Percentiles rank a stretch among this genome's conserved stretches.
These are phyloP conservation scores for Todus mexicanus DNA, from an alignment of 2,797 vertebrate species.

Conservation along the genomic window DNA sequence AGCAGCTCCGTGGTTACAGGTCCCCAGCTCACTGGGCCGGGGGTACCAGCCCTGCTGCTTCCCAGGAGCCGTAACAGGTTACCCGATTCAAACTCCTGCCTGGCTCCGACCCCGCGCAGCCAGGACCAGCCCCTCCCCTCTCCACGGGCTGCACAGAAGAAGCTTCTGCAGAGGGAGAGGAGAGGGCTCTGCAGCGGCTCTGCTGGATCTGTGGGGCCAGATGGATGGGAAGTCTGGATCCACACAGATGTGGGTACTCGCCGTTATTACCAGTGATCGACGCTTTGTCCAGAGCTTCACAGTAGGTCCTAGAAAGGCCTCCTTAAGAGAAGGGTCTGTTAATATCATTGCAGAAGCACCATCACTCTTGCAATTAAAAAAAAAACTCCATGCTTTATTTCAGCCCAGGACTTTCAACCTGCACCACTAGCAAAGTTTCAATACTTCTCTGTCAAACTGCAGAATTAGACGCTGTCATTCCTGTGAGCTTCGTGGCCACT, in stretches of 20 bases:
- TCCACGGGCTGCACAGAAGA: neutral
- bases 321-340: neutral
- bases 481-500: neutral
- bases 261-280: neutral
- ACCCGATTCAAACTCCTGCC: neutral
- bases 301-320: neutral
- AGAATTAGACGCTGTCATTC: neutral
- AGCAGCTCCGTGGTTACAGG: neutral
- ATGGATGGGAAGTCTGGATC: neutral
- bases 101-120: neutral
- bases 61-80: fast-evolving
- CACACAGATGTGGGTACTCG: neutral
- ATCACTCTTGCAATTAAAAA: neutral
- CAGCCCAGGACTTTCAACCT: neutral
- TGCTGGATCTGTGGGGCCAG: neutral
- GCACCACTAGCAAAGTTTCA: neutral
- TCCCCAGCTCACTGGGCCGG: neutral
- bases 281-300: neutral
- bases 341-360: neutral
- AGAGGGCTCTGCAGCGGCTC: fast-evolving
- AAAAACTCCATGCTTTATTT: fast-evolving
- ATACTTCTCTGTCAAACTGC: neutral
- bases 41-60: neutral
- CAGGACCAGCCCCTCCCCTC: neutral
- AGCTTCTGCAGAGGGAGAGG: neutral